Conservation (phyloP, 2,888 invertebrate species). For the Diploptera punctata region DNA sequence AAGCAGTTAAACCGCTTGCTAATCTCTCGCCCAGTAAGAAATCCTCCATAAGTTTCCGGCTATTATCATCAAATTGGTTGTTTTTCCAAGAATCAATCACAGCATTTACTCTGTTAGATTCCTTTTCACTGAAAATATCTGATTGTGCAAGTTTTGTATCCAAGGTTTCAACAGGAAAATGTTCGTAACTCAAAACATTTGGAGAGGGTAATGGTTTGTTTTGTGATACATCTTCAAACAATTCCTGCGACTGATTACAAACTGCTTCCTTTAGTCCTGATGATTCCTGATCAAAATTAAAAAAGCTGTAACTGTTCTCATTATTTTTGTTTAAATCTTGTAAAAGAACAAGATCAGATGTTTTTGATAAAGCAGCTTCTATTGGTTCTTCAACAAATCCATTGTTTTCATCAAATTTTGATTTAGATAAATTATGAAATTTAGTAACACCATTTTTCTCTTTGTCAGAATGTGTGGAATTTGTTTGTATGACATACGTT, state of each 20-base stretch:
- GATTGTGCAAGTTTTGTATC: not conserved
- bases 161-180: not conserved
- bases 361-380: too few species aligned
- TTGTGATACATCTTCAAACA: not conserved
- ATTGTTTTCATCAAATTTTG: too few species aligned
- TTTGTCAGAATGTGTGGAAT: too few species aligned
- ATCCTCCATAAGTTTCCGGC: conserved; percentile 5
- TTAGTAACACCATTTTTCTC: too few species aligned
- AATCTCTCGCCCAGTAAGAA: conserved; percentile 1
- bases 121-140: not conserved
- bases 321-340: not conserved
- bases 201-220: not conserved
- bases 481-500: too few species aligned
- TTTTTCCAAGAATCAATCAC: conserved; percentile 13
- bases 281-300: not conserved
- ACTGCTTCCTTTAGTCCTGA: not conserved
- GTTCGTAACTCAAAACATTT: not conserved
- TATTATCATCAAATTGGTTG: not conserved
- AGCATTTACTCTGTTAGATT: not conserved
- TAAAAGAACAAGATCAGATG: too few species aligned
- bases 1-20: conserved; percentile 1
- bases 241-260: not conserved
- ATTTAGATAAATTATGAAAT: too few species aligned
- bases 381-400: too few species aligned
- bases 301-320: not conserved